These are phyloP conservation scores for Eurois occulta DNA, from an alignment of 2,888 invertebrate species.

Conservation along the genomic window DNA sequence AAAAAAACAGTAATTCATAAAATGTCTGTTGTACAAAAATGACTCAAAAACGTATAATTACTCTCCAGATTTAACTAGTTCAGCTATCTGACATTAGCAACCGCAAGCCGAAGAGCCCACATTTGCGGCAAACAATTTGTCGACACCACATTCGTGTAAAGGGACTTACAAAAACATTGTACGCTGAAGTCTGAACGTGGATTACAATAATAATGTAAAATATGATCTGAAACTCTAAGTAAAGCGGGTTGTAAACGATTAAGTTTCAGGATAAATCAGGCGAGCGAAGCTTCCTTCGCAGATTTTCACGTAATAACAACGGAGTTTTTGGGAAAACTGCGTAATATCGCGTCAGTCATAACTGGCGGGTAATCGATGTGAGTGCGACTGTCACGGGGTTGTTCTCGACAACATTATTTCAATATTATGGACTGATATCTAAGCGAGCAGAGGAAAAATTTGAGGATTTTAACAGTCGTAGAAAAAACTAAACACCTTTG, in stretches of 20 bases:
- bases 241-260: conserved; percentile 70
- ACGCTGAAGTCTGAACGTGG: conserved; percentile 31
- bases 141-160: conserved; percentile 30
- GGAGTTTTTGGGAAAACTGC: conserved; percentile 43
- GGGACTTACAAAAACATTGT: conserved; percentile 49
- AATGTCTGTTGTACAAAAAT: background rate
- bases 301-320: conserved; percentile 81
- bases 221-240: conserved; percentile 63
- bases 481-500: background rate
- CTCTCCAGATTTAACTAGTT: background rate
- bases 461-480: background rate
- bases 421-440: background rate
- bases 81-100: background rate
- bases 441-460: background rate
- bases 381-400: conserved; percentile 17
- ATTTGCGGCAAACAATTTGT: conserved; percentile 37
- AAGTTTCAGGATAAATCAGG: conserved; percentile 79
- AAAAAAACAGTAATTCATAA: background rate
- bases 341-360: conserved; percentile 48
- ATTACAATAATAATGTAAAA: conserved; percentile 67
- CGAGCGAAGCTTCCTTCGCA: conserved; percentile 72
- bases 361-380: conserved; percentile 47
- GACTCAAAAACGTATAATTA: background rate
- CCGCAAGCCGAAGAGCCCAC: conserved; percentile 1
- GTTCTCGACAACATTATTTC: conserved; percentile 33